A percentile compares a stretch with the other conserved stretches of the same genome.
Conservation (phyloP, 2,797 vertebrate species). For the Enteromius treurensis region DNA sequence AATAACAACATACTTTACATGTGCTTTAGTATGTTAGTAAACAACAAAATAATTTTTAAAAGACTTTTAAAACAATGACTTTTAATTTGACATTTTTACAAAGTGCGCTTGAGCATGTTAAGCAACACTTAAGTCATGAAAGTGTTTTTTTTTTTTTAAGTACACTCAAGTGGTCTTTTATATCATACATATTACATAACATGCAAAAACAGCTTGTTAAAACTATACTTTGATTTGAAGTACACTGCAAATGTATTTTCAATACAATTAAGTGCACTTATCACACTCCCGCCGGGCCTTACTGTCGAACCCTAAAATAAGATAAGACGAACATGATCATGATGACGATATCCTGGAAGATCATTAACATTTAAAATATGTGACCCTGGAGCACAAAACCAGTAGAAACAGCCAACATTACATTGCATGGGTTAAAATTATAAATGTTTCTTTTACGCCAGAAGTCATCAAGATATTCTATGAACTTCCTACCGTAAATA, state of each 20-base stretch:
- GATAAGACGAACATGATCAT: background rate
- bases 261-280: background rate
- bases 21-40: background rate
- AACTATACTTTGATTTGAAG: background rate
- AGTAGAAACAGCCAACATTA: background rate
- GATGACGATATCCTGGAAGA: background rate
- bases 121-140: background rate
- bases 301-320: background rate
- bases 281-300: background rate
- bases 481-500: no score
- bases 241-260: background rate
- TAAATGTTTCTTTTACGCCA: no score
- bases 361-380: slow-evolving; percentile 11
- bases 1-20: background rate
- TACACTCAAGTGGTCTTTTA: background rate
- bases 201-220: background rate
- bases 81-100: background rate
- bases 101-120: background rate
- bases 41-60: background rate
- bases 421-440: background rate
- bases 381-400: no score
- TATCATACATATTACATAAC: background rate
- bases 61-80: background rate
- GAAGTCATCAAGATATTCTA: no score
- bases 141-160: background rate